Percentiles rank a stretch among this genome's conserved stretches.
Evolutionary conservation across 23 tunicate species (phyloP).

Genomic region (Styela clava): DNA sequence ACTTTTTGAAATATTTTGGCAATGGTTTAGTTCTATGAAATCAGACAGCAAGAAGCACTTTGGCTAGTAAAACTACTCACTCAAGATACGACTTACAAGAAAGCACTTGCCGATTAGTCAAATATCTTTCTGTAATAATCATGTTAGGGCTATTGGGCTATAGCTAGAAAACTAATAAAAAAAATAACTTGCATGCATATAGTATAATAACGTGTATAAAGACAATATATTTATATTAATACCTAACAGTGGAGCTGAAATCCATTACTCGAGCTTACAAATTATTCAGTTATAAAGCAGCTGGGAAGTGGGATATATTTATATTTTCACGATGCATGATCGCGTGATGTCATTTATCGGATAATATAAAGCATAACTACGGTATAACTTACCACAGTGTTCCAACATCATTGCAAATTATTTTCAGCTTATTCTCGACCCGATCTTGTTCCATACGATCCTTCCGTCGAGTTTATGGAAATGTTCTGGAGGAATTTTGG

Average conservation of each 20-base stretch:
- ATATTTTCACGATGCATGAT: neutral
- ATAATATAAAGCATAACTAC: too few species aligned
- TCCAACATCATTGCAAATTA: neutral
- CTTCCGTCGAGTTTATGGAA: neutral
- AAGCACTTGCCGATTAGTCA: neutral
- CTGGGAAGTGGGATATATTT: neutral
- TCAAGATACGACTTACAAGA: too few species aligned
- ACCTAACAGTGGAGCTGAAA: too few species aligned
- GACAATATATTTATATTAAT: too few species aligned
- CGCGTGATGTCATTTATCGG: neutral
- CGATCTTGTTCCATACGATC: neutral
- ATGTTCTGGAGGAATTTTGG: neutral
- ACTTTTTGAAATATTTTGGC: neutral
- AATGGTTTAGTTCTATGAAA: neutral
- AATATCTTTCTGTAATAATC: neutral
- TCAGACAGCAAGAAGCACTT: too few species aligned
- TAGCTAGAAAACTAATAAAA: too few species aligned
- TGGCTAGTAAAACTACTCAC: too few species aligned
- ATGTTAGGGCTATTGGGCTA: too few species aligned
- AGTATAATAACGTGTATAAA: too few species aligned
- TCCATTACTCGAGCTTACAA: too few species aligned
- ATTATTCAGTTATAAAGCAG: neutral
- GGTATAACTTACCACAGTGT: neutral
- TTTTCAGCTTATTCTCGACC: neutral
- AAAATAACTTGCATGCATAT: too few species aligned